Evolutionary conservation across 2,797 vertebrate species (phyloP).

Genomic region (Gymnoscopelus microlampas): DNA sequence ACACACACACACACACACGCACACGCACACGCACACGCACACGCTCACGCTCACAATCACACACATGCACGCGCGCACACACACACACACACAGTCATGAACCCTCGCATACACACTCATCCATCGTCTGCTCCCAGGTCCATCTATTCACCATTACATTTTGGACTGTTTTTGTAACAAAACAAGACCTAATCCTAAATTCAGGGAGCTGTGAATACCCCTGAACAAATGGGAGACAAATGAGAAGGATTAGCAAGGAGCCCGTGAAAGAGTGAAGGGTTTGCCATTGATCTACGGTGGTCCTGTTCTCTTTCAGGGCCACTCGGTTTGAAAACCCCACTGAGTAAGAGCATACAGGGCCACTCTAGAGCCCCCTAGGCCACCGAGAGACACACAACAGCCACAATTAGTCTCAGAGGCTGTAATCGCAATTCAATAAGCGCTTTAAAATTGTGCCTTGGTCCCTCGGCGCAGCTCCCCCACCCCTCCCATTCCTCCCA

Average conservation of each 20-base stretch:
- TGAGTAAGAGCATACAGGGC: conserved; percentile 81
- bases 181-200: conserved; percentile 85
- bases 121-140: conserved; percentile 67
- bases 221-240: conserved; percentile 85
- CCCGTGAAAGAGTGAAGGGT: conserved; percentile 81
- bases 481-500: conserved; percentile 66
- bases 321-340: conserved; percentile 81
- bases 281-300: conserved; percentile 85
- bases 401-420: conserved; percentile 83
- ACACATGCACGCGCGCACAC: conserved; percentile 18
- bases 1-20: background rate
- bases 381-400: conserved; percentile 78
- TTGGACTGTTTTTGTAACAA: conserved; percentile 85
- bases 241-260: conserved; percentile 82
- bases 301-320: conserved; percentile 82
- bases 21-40: conserved; percentile 7
- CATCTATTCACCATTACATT: conserved; percentile 79
- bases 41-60: background rate
- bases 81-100: conserved; percentile 39
- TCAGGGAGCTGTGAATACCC: conserved; percentile 82
- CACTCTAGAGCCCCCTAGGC: conserved; percentile 79
- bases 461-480: conserved; percentile 65
- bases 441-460: conserved; percentile 79
- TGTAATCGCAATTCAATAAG: conserved; percentile 83
- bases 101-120: conserved; percentile 55